Base-by-base conservation (phyloP, 2,888 invertebrate genomes). In the Thyatira batis region DNA sequence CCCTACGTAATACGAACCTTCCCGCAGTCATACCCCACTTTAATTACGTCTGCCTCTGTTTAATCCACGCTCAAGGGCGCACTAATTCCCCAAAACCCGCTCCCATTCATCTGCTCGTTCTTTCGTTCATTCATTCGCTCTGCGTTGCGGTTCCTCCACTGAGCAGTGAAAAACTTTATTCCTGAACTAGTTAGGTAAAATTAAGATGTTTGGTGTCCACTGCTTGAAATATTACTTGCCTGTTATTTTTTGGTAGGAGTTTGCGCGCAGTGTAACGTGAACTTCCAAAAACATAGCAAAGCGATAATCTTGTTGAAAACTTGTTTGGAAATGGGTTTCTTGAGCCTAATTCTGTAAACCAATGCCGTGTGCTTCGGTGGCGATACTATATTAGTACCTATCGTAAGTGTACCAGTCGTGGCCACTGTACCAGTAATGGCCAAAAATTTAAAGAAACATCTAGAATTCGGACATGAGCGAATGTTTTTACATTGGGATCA, bases 11-110 rank as follows among this genome's bases (percentile, higher is more conserved):
- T 54, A 54, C 53, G 46, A 59, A 52, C 53, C 46, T 49, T 50
- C 51, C 30, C 46, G 49, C 51, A 53, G 53, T 55, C 52, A 51
- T 44, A 46, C 50, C 52, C 59, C 53, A 58, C 51, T 63, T 66
- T 68, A 66, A 66, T 68, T 68, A 68, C 58, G 58, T 54, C 60
- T 57, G 59, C 53, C 48, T 54, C 62, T 60, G 53, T 60, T 58
- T 62, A 67, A 69, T 63, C 63, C 61, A 50, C 49, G 49, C 57
- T 57, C 53, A 55, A 60, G 61, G 60, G 53, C 57, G 58, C 57
- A 58, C 58, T 64, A 55, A 64, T 58, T 61, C 55, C 54, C 45
- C 61, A 52, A 56, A 60, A 60, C 54, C 55, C 46, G 46, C n/a
- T 46, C 46, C 46, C 13, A 25, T 23, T 46, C 46, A 46, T 46